Base-by-base conservation (phyloP, 2,888 invertebrate genomes). In the Lathronympha strigana region DNA sequence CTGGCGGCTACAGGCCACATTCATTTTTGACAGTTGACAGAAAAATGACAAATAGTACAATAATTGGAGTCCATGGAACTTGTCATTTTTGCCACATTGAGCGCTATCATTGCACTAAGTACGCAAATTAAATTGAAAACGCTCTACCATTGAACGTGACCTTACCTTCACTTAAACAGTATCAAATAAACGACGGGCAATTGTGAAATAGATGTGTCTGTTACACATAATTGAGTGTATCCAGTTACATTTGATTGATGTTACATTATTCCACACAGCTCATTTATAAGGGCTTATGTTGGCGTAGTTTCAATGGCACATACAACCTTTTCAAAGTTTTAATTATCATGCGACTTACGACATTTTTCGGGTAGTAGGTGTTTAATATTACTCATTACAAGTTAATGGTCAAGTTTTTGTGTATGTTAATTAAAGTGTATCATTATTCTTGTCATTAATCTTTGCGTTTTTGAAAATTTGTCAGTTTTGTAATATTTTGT, bases 201-300 rank as follows among this genome's bases (percentile, higher is more conserved):
- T 66, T 66, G 61, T 66, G 66, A 61, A 66, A 66, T 49, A 6
- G 21, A 61, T 66, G 63, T 53, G 55, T 49, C 38, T 47, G 58
- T 58, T 38, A 53, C 19, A 36, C 28, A 45, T 40, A 54, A 66
- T 53, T 47, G 51, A 38, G 47, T 17, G 40, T 40, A 33, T 57
- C 17, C 28, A 8, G 49, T 61, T 60, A 23, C 47, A 13, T 28
- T 1, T 61, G 66, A 61, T 66, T 47, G 61, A 66, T 61, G 61
- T 40, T 45, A 47, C 38, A 53, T 66, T 54, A 45, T 47, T 15
- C 13, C 19, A 15, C 17, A 11, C 28, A n/a, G 25, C 13, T 11
- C 28, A 11, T 17, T 45, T 31, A 57, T 31, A 43, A 45, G 19
- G n/a, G n/a, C 45, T 19, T 45, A 45, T 31, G 19, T 31, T 31